phyloP scores from a whole-genome alignment of 2,888 invertebrate species.

The Polymixis flavicincta region DNA sequence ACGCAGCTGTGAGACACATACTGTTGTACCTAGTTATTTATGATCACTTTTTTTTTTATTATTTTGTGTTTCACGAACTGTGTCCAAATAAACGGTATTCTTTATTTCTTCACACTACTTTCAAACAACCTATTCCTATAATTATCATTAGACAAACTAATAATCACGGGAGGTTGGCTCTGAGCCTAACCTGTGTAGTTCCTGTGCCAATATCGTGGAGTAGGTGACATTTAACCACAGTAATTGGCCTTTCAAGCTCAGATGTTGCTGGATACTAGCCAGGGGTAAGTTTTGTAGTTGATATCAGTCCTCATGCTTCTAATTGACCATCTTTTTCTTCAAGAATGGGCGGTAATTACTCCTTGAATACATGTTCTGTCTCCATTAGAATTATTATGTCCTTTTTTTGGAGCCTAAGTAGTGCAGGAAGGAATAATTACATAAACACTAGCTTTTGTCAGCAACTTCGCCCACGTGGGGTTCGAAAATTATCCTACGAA shows the following conservation, averaged over 20 bases:
- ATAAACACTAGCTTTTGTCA: neutral
- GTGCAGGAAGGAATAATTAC: neutral
- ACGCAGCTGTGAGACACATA: too few species aligned
- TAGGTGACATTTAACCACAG: conserved; percentile 73
- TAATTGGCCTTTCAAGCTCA: conserved; percentile 74
- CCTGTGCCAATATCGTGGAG: conserved; percentile 73
- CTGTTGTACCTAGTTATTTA: too few species aligned
- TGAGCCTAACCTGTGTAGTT: conserved; percentile 74
- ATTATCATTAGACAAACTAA: conserved; percentile 57
- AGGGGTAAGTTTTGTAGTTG: conserved; percentile 65
- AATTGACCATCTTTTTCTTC: conserved; percentile 51
- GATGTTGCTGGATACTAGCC: conserved; percentile 74
- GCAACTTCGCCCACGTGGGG: neutral
- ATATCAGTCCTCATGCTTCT: conserved; percentile 51
- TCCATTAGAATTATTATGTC: neutral
- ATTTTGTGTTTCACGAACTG: too few species aligned
- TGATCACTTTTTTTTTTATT: too few species aligned
- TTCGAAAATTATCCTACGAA: too few species aligned
- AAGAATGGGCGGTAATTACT: conserved; percentile 42
- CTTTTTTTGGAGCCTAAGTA: neutral
- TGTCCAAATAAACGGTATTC: too few species aligned
- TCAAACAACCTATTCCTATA: conserved; percentile 19
- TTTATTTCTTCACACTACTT: neutral
- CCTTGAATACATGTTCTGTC: conserved; percentile 5
- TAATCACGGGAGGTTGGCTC: conserved; percentile 72